These are phyloP conservation scores for Illadopsis cleaveri DNA, from an alignment of 2,113 vertebrate species.

Conservation along the genomic window DNA sequence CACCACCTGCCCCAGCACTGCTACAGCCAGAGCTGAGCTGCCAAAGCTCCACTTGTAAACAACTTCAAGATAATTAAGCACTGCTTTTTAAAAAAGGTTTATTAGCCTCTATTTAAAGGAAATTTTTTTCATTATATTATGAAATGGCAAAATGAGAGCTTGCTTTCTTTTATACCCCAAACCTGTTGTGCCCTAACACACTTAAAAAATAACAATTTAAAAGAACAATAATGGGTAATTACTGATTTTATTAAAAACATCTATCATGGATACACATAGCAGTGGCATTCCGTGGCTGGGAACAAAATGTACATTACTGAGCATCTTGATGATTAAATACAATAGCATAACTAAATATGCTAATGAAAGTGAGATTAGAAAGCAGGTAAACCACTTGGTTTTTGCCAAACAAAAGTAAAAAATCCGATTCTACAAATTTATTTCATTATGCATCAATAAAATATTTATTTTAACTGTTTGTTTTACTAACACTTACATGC, in stretches of 20 bases:
- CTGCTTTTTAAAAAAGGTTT: neutral
- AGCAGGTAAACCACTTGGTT: neutral
- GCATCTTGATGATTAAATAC: constrained; percentile 69
- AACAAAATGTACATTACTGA: constrained; percentile 63
- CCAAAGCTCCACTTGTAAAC: neutral
- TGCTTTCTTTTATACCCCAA: neutral
- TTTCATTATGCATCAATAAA: neutral
- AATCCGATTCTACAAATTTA: neutral
- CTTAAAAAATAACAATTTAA: constrained; percentile 64
- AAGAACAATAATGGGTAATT: constrained; percentile 69
- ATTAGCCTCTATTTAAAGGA: neutral
- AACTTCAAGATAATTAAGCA: constrained; percentile 7
- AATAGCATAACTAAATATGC: constrained; percentile 72
- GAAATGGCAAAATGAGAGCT: constrained; percentile 10
- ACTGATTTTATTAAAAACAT: constrained; percentile 80
- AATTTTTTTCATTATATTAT: neutral
- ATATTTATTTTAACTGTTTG: neutral
- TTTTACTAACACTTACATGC: fast-evolving
- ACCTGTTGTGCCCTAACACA: constrained; percentile 8
- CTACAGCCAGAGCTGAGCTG: neutral
- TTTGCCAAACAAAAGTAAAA: neutral
- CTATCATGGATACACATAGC: constrained; percentile 64
- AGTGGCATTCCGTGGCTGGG: constrained; percentile 54
- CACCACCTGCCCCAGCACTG: neutral
- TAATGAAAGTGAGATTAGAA: constrained; percentile 56